These are phyloP conservation scores for Aldabrachelys gigantea DNA, from an alignment of 2,113 vertebrate genomes.

Conservation along the genomic window DNA sequence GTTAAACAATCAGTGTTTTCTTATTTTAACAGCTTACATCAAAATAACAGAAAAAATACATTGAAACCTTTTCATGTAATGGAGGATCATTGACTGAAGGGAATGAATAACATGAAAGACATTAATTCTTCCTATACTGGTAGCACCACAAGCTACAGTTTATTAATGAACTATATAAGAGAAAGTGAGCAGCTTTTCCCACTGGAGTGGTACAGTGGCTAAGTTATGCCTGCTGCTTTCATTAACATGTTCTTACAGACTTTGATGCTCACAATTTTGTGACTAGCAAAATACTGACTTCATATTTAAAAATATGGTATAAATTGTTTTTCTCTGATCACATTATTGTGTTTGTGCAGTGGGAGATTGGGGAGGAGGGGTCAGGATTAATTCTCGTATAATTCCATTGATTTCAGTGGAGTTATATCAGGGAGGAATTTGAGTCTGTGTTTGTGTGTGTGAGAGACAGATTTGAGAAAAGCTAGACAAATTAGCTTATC, in stretches of 20 bases:
- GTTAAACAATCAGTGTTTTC: slow-evolving; percentile 73
- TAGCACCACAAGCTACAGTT: neutral
- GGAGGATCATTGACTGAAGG: slow-evolving; percentile 22
- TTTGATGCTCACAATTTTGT: neutral
- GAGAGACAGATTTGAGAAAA: neutral
- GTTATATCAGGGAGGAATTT: neutral
- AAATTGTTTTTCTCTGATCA: neutral
- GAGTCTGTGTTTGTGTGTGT: neutral
- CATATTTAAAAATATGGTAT: slow-evolving; percentile 18
- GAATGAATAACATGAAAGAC: slow-evolving; percentile 40
- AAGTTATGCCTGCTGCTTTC: slow-evolving; percentile 1
- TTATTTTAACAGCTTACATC: slow-evolving; percentile 68
- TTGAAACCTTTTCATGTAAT: slow-evolving; percentile 59
- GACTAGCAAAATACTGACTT: slow-evolving; percentile 34
- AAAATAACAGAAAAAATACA: slow-evolving; percentile 42
- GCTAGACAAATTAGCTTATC: neutral
- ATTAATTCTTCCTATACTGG: slow-evolving; percentile 20
- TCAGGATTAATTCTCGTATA: neutral
- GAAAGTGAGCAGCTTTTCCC: slow-evolving; percentile 11
- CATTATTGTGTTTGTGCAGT: neutral
- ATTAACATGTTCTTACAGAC: slow-evolving; percentile 29
- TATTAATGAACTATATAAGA: neutral
- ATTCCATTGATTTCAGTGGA: neutral
- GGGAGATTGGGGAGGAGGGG: neutral
- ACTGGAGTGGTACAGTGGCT: neutral